A percentile compares a stretch with the other conserved stretches of the same genome.
These are phyloP conservation scores for Germaria angustata DNA, from an alignment of 2,888 invertebrate genomes.

Conservation along the genomic window DNA sequence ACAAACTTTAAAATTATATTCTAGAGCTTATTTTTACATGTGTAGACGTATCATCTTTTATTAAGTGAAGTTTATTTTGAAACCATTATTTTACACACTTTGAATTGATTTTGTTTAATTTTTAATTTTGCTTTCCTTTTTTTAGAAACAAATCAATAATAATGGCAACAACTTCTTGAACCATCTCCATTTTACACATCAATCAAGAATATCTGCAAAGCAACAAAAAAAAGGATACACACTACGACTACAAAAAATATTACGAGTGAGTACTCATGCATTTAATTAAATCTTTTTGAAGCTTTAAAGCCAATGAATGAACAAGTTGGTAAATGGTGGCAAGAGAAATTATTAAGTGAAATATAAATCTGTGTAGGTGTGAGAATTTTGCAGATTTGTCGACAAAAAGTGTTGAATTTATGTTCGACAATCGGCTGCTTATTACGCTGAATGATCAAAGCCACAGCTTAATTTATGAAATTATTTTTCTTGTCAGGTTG, in stretches of 20 bases:
- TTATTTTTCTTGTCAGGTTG: conserved; percentile 20
- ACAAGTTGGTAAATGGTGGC: conserved; percentile 24
- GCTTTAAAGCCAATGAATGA: conserved; percentile 57
- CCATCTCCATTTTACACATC: neutral
- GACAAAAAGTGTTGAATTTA: conserved; percentile 52
- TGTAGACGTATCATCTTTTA: too few species aligned
- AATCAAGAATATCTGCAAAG: neutral
- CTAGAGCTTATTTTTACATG: too few species aligned
- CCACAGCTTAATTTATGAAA: conserved; percentile 44
- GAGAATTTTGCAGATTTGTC: conserved; percentile 47
- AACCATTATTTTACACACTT: neutral
- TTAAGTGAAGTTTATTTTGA: too few species aligned
- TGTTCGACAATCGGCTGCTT: conserved; percentile 54
- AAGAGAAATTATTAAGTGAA: conserved; percentile 7
- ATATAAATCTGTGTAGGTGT: conserved; percentile 11
- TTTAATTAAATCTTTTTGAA: conserved; percentile 56
- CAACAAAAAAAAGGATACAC: conserved; percentile 26
- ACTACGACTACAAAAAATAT: conserved; percentile 3
- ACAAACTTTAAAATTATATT: too few species aligned
- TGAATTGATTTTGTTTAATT: too few species aligned
- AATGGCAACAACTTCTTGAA: conserved; percentile 21
- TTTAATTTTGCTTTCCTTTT: neutral
- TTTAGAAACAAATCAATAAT: conserved; percentile 29
- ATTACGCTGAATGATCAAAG: conserved; percentile 59
- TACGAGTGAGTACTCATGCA: conserved; percentile 56